Evolutionary conservation across 2,113 vertebrate genomes (phyloP), one percentile per base, ranked within the genome.

Genomic region (Periophthalmodon schlosseri): DNA sequence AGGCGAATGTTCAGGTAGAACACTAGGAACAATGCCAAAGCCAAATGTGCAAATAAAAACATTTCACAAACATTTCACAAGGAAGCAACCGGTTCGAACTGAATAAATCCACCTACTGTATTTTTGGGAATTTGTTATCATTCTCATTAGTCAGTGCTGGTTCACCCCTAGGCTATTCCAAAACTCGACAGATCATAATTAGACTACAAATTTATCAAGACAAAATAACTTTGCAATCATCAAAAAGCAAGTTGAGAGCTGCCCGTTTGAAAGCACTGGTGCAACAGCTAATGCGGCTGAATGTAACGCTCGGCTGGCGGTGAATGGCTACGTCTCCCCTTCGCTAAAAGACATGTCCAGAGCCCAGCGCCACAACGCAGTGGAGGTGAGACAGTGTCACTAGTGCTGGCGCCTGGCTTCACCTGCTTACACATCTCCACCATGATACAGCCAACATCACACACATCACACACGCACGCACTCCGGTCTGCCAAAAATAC

Each of bases 161-260:
- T 69, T 85, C 58, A 74, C 33, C 23, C 60, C 83, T 85, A 73
- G 70, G 69, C 18, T 69, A 75, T 74, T 63, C 69, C 77, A 82
- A 86, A 84, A 87, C 80, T 78, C 81, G 61, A 81, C 85, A 84
- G 76, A 88, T 86, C 80, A 58, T 39, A 82, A 77, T 74, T 66
- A 44, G 39, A 10, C 8, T 44, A 76, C 52, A 79, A 72, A 68
- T 80, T 77, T 77, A 56, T 88, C 77, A 75, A 73, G 85, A 82
- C 79, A 84, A 81, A 80, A 81, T 82, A 76, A 91, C 73, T 75
- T 90, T 78, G 70, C 68, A 6, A 49, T 82, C 81, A 86, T 86
- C 83, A 90, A 87, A 90, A 87, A 91, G 89, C 94, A 93, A 92
- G 94, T 92, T 92, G 44, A 20, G 90, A 95, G 89, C 87, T 94